Evolutionary conservation across 2,888 invertebrate species (phyloP), one percentile per base, ranked within the genome.

Genomic region (Morpho deidamia): DNA sequence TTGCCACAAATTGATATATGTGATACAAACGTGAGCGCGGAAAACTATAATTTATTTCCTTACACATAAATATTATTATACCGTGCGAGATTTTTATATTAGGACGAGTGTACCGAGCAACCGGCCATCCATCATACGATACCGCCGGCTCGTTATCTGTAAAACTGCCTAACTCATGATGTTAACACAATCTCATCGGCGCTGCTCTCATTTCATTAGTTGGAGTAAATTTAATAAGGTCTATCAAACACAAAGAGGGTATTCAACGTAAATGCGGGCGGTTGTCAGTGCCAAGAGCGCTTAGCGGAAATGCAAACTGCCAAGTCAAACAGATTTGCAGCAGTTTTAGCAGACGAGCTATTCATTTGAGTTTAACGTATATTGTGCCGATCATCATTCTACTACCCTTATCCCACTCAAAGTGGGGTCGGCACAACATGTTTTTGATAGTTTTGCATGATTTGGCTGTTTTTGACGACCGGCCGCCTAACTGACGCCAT

Each of bases 191-290:
- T 65, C 63, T 64, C 63, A 56, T 62, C 56, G 53, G 54, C 49
- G 54, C 5, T 23, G 12, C 14, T 53, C 61, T 61, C 58, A 63
- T 67, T 67, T 71, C 68, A 71, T 71, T 70, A 71, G 63, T 7
- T 45, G 52, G 55, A 65, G 61, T 64, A 55, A 39, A 23, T 14
- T 56, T 55, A 41, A 58, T 56, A 62, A 56, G 47, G 53, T n/a
- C 51, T 34, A 47, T 46, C 41, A 33, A 46, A 58, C 50, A 52
- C 32, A 46, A 47, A 47, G 56, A 51, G 58, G 44, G 47, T 59
- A 53, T 56, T 14, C 54, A 57, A 51, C 51, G 54, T 54, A 53
- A 53, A 41, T 41, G 42, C 53, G 34, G 44, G 45, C 44, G 46
- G 53, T 60, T 51, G 59, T 56, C 55, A 48, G 46, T 60, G 60